These are phyloP conservation scores for Agrotis ipsilon DNA, from an alignment of 2,888 invertebrate species.

Conservation along the genomic window DNA sequence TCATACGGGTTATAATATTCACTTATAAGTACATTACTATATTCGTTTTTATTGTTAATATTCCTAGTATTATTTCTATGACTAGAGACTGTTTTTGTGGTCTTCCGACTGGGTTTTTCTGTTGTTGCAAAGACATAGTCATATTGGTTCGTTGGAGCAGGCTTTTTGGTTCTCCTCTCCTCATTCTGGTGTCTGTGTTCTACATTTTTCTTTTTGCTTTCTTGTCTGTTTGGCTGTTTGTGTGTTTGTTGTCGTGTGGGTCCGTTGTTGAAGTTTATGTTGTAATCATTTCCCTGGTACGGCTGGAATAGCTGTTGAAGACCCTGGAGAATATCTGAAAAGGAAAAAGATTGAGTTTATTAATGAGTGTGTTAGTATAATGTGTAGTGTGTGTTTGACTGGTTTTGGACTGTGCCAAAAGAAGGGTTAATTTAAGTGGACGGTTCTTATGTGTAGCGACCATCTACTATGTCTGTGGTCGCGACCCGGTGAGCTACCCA, in stretches of 20 bases:
- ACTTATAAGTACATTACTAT: constrained; percentile 42
- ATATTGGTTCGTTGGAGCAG: constrained; percentile 50
- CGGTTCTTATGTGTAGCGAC: too few species aligned
- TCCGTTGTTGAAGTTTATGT: constrained; percentile 41
- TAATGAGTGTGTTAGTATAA: too few species aligned
- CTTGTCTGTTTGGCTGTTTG: constrained; percentile 39
- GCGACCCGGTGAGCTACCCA: too few species aligned
- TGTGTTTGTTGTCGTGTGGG: constrained; percentile 48
- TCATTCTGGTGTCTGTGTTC: constrained; percentile 46
- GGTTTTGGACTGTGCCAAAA: too few species aligned
- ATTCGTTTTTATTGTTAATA: constrained; percentile 47
- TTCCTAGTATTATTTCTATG: constrained; percentile 46
- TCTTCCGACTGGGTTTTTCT: constrained; percentile 66
- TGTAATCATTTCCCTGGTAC: constrained; percentile 50
- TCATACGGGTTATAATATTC: constrained; percentile 34
- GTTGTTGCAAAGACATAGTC: constrained; percentile 67
- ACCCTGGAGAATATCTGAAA: constrained; percentile 81
- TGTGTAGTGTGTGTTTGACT: too few species aligned
- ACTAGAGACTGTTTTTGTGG: constrained; percentile 59
- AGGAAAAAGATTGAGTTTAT: constrained; percentile 26
- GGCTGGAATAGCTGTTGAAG: constrained; percentile 74
- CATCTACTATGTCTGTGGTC: too few species aligned
- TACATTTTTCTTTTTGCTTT: constrained; percentile 45
- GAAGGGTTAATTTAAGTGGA: too few species aligned
- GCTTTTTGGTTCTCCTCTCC: constrained; percentile 38